These are phyloP conservation scores for Nomada goodeniana DNA, from an alignment of 2,888 invertebrate genomes.

Conservation along the genomic window DNA sequence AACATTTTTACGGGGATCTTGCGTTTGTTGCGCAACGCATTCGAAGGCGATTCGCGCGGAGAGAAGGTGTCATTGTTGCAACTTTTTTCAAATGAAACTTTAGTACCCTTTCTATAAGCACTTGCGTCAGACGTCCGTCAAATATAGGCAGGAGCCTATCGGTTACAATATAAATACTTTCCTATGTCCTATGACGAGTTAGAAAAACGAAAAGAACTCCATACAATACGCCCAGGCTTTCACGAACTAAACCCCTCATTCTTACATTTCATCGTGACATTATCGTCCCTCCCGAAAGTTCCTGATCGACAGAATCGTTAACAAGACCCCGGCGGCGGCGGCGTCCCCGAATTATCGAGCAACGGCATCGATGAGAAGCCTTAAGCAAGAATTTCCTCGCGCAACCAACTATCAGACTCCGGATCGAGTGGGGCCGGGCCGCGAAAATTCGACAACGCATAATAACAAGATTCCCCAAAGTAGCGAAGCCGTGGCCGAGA, in stretches of 20 bases:
- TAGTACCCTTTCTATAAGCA: not conserved
- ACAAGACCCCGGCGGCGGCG: not conserved
- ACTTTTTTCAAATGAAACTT: not conserved
- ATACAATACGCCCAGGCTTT: no score
- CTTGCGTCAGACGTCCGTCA: not conserved
- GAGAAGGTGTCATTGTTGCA: constrained; percentile 7
- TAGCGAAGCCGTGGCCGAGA: not conserved
- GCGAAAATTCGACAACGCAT: not conserved
- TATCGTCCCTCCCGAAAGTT: not conserved
- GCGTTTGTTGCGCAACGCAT: constrained; percentile 11
- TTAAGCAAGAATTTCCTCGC: not conserved
- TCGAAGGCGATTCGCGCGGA: not conserved
- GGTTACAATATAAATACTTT: no score
- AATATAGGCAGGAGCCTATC: not conserved
- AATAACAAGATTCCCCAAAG: not conserved
- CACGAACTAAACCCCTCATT: not conserved
- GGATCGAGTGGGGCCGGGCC: not conserved
- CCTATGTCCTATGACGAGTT: no score
- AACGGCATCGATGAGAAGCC: not conserved
- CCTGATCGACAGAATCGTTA: constrained; percentile 2
- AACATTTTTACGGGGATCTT: not conserved
- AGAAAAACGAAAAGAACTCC: no score
- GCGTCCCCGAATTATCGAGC: not conserved
- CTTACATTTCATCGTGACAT: not conserved
- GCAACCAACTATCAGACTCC: not conserved